These are phyloP conservation scores for Chrysomela aeneicollis DNA, from an alignment of 2,888 invertebrate genomes.

Conservation along the genomic window DNA sequence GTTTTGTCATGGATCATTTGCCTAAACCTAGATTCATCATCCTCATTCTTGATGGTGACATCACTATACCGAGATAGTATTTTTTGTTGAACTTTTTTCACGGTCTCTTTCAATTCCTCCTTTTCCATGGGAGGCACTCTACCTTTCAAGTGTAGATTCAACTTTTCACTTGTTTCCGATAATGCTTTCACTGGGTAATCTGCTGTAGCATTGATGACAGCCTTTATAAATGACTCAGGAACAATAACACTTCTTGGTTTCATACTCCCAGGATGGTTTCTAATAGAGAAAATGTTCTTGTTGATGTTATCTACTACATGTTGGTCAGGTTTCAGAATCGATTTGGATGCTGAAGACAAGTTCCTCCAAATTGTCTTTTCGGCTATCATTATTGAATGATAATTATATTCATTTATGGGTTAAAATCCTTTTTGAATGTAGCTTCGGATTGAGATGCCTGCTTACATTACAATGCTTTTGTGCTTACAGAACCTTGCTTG, in stretches of 20 bases:
- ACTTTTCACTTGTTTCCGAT: slow-evolving; percentile 63
- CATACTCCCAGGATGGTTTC: slow-evolving; percentile 77
- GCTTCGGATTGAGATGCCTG: too few relatives aligned
- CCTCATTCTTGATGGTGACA: slow-evolving; percentile 57
- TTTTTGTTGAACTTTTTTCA: slow-evolving; percentile 58
- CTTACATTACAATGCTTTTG: too few relatives aligned
- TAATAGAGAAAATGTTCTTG: slow-evolving; percentile 68
- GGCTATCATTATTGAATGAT: neutral
- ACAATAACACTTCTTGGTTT: slow-evolving; percentile 64
- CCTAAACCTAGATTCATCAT: slow-evolving; percentile 61
- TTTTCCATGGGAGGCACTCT: slow-evolving; percentile 73
- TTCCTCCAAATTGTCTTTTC: neutral
- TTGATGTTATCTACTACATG: slow-evolving; percentile 63
- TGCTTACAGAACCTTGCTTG: too few relatives aligned
- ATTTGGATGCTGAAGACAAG: slow-evolving; percentile 3
- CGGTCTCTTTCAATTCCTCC: slow-evolving; percentile 62
- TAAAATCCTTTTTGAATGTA: too few relatives aligned
- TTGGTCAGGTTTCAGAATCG: slow-evolving; percentile 64
- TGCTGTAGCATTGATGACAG: slow-evolving; percentile 65
- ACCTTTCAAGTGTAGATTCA: slow-evolving; percentile 69
- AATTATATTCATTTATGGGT: too few relatives aligned
- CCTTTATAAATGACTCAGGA: slow-evolving; percentile 68
- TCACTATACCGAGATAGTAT: slow-evolving; percentile 51
- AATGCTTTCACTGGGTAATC: slow-evolving; percentile 69
- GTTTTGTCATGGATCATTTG: slow-evolving; percentile 65